These are phyloP conservation scores for Centropus unirufus DNA, from an alignment of 2,113 vertebrate species.

Conservation along the genomic window DNA sequence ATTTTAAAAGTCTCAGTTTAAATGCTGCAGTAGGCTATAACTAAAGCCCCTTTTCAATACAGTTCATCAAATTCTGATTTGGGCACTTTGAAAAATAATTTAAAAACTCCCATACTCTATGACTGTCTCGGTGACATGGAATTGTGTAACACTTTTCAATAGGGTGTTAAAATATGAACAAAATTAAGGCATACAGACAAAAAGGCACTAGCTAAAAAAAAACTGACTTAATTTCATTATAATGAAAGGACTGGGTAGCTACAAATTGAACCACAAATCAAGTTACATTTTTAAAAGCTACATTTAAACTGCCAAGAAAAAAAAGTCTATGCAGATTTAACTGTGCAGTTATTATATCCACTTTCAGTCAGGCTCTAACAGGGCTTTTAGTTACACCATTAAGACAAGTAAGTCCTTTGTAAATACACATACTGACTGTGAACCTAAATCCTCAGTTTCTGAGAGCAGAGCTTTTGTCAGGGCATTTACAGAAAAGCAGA, in stretches of 20 bases:
- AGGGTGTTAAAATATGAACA: constrained; percentile 8
- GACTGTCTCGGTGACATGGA: not conserved
- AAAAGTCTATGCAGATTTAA: not conserved
- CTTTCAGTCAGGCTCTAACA: not conserved
- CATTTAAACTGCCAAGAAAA: constrained; percentile 10
- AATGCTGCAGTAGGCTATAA: not conserved
- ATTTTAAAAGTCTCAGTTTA: not conserved
- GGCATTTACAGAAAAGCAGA: not conserved
- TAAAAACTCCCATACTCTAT: not conserved
- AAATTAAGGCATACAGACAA: constrained; percentile 79
- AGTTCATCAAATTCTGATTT: not conserved
- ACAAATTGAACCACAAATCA: not conserved
- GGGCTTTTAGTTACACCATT: not conserved
- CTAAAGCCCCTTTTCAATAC: not conserved
- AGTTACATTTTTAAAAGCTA: constrained; percentile 4
- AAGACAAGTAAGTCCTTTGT: not conserved
- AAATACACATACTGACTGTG: not conserved
- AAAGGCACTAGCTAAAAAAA: constrained; percentile 74
- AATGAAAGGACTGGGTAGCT: not conserved
- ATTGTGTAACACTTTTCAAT: not conserved
- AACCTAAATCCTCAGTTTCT: not conserved
- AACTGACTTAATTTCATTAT: not conserved
- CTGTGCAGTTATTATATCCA: not conserved
- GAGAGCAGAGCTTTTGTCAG: not conserved
- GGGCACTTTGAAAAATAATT: not conserved